Conservation (phyloP, 1,140 invertebrate genomes). For the Helicoverpa zea region DNA sequence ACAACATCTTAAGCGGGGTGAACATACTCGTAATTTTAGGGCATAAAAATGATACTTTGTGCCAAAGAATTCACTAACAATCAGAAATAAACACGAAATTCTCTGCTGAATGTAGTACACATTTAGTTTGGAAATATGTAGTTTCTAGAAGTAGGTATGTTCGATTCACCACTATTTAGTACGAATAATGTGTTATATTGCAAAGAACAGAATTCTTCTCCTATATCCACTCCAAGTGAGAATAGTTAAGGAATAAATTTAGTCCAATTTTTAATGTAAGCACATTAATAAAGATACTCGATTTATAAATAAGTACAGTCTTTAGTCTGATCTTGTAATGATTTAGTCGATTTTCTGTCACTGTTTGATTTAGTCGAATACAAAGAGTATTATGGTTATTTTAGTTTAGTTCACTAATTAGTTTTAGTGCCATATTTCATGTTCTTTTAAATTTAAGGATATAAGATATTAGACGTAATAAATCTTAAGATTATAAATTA, state of each 20-base stretch:
- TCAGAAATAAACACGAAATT: background rate
- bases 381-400: background rate
- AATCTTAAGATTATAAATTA: slow-evolving; percentile 19
- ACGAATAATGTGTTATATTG: background rate
- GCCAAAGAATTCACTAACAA: background rate
- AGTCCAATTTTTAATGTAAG: slow-evolving; percentile 23
- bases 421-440: slow-evolving; percentile 19
- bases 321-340: background rate
- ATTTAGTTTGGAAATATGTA: background rate
- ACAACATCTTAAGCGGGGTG: background rate
- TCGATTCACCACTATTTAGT: background rate
- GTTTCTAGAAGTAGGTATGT: background rate
- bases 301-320: slow-evolving; percentile 5
- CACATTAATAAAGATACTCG: slow-evolving; percentile 4
- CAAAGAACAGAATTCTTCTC: background rate
- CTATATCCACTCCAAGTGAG: slow-evolving; percentile 36
- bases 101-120: background rate
- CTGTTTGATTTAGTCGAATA: slow-evolving; percentile 16
- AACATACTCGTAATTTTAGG: background rate
- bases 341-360: slow-evolving; percentile 34
- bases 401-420: background rate
- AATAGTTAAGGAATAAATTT: slow-evolving; percentile 8
- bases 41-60: slow-evolving; percentile 5
- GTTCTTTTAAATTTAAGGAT: background rate
- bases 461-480: slow-evolving; percentile 12